Evolutionary conservation across 1,140 invertebrate genomes (phyloP).

Genomic region (Penaeus vannamei): DNA sequence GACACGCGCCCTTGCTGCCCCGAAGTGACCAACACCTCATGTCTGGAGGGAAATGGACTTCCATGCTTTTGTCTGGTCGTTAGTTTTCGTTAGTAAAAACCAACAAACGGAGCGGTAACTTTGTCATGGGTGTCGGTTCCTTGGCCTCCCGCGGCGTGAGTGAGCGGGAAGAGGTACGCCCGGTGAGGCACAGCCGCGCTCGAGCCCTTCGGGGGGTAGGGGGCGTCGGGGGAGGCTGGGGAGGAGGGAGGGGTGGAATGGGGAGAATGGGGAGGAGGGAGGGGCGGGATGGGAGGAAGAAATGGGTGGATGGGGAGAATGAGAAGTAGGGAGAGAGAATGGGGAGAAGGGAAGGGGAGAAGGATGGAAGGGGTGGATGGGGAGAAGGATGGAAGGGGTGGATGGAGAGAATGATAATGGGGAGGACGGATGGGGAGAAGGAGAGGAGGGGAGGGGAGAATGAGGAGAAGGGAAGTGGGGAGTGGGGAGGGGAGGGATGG

Average conservation of each 20-base stretch:
- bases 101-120: slow-evolving; percentile 66
- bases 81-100: slow-evolving; percentile 67
- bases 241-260: not conserved
- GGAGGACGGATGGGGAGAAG: no score
- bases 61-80: slow-evolving; percentile 65
- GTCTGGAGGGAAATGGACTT: slow-evolving; percentile 63
- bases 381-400: no score
- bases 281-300: no score
- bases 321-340: no score
- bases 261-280: no score
- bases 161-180: slow-evolving; percentile 30
- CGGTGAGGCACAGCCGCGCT: not conserved
- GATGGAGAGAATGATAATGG: no score
- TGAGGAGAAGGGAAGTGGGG: no score
- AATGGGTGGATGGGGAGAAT: no score
- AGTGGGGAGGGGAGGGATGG: no score
- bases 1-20: slow-evolving; percentile 60
- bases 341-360: no score
- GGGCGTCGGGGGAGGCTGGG: not conserved
- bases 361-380: no score
- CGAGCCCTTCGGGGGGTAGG: not conserved
- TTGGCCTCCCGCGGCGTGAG: slow-evolving; percentile 29
- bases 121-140: slow-evolving; percentile 63
- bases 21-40: slow-evolving; percentile 48
- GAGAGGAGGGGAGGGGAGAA: no score